phyloP scores from a whole-genome alignment of 2,888 invertebrate genomes.

The Tetragonisca angustula region DNA sequence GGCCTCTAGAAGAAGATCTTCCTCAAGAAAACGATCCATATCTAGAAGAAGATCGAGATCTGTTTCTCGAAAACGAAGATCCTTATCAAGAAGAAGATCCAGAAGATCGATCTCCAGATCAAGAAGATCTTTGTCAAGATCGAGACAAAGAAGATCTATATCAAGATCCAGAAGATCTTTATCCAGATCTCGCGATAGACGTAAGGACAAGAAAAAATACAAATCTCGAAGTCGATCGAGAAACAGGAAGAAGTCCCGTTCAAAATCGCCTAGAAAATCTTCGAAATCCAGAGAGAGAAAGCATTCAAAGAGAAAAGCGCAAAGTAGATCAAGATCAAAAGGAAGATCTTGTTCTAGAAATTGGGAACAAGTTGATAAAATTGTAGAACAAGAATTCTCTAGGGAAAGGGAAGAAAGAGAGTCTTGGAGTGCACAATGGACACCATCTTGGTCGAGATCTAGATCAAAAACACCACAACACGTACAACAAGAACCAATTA shows the following conservation, averaged over 20 bases:
- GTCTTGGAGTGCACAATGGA: constrained; percentile 83
- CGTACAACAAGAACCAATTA: constrained; percentile 70
- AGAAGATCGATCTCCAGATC: constrained; percentile 74
- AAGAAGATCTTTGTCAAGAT: constrained; percentile 71
- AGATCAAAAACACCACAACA: constrained; percentile 84
- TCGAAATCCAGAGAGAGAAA: constrained; percentile 81
- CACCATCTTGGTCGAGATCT: constrained; percentile 87
- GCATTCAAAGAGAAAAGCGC: constrained; percentile 80
- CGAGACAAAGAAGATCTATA: constrained; percentile 68
- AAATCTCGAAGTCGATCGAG: constrained; percentile 81
- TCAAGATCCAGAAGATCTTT: constrained; percentile 70
- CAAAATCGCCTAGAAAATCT: constrained; percentile 75
- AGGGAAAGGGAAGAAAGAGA: constrained; percentile 72
- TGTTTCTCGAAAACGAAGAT: constrained; percentile 75
- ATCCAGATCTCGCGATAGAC: constrained; percentile 74
- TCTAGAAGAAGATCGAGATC: constrained; percentile 73
- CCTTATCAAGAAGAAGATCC: constrained; percentile 72
- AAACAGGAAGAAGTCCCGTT: constrained; percentile 77
- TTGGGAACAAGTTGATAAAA: constrained; percentile 80
- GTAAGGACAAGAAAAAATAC: constrained; percentile 81
- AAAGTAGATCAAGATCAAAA: constrained; percentile 74
- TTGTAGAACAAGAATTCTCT: constrained; percentile 71
- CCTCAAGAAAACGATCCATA: constrained; percentile 68
- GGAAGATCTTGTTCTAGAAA: constrained; percentile 74
- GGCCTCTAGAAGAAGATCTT: constrained; percentile 74